These are phyloP conservation scores for Ophion costatus DNA, from an alignment of 2,888 invertebrate genomes.

Conservation along the genomic window DNA sequence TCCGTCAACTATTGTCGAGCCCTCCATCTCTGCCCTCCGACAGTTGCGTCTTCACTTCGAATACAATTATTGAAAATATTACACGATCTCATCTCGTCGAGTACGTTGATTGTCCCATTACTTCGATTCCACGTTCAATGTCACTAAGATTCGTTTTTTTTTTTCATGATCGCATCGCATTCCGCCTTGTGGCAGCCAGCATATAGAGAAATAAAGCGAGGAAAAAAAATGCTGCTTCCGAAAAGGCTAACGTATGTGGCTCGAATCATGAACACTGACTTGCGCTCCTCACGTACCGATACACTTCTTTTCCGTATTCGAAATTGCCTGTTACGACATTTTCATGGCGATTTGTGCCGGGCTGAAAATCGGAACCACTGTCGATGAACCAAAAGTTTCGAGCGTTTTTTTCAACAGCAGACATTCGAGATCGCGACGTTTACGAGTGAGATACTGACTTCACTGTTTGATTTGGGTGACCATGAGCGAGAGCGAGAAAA, in stretches of 20 bases:
- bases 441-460: constrained; percentile 49
- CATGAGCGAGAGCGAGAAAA: constrained; percentile 18
- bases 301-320: constrained; percentile 15
- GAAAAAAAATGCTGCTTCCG: neutral
- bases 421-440: neutral
- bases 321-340: constrained; percentile 46
- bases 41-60: too few relatives aligned
- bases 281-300: constrained; percentile 3
- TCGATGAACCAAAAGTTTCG: neutral
- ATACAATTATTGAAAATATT: too few relatives aligned
- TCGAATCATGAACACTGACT: constrained; percentile 41
- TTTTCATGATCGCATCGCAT: neutral
- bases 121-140: too few relatives aligned
- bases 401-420: neutral
- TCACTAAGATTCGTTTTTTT: neutral
- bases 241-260: constrained; percentile 40
- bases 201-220: neutral
- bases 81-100: too few relatives aligned
- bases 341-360: constrained; percentile 2
- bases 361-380: neutral
- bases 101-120: too few relatives aligned
- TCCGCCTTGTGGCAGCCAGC: neutral
- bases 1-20: too few relatives aligned
- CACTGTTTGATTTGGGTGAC: constrained; percentile 51
- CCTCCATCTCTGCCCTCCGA: too few relatives aligned